Percentiles rank a stretch among this genome's conserved stretches.
Evolutionary conservation across 1,140 invertebrate species (phyloP).

Genomic region (Papilio machaon): DNA sequence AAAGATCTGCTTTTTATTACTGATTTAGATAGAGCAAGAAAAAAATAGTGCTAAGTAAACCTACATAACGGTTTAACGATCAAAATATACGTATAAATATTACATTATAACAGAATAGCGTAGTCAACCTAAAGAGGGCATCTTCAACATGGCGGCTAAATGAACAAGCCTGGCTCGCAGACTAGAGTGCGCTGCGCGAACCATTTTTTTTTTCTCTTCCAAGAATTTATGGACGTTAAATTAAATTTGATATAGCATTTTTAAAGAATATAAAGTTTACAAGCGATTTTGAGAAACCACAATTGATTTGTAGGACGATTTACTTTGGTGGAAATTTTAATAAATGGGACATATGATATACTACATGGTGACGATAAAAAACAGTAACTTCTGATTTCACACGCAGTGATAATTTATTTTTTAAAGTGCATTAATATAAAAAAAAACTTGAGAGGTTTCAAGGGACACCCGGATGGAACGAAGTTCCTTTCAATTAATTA

Average conservation of each 20-base stretch:
- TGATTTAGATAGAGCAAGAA: background rate
- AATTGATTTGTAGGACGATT: too few relatives aligned
- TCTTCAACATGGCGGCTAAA: conserved; percentile 20
- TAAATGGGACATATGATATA: too few relatives aligned
- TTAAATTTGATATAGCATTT: background rate
- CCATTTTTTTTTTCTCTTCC: background rate
- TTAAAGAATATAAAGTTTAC: background rate
- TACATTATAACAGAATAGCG: background rate
- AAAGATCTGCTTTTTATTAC: too few relatives aligned
- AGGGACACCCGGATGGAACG: too few relatives aligned
- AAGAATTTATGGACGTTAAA: background rate
- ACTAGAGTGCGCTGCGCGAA: background rate
- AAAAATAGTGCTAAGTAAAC: background rate
- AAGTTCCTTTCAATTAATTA: too few relatives aligned
- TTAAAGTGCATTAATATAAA: too few relatives aligned
- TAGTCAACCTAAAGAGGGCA: conserved; percentile 3
- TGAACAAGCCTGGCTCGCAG: background rate
- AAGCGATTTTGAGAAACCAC: too few relatives aligned
- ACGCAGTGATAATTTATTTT: too few relatives aligned
- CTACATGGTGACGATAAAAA: too few relatives aligned
- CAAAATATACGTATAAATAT: background rate
- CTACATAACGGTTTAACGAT: background rate
- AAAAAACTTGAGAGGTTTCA: too few relatives aligned
- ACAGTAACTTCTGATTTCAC: too few relatives aligned
- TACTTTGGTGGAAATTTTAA: too few relatives aligned